Evolutionary conservation across 2,113 vertebrate genomes (phyloP), one percentile per base, ranked within the genome.

Genomic region (Brachypodius melanocephalos): DNA sequence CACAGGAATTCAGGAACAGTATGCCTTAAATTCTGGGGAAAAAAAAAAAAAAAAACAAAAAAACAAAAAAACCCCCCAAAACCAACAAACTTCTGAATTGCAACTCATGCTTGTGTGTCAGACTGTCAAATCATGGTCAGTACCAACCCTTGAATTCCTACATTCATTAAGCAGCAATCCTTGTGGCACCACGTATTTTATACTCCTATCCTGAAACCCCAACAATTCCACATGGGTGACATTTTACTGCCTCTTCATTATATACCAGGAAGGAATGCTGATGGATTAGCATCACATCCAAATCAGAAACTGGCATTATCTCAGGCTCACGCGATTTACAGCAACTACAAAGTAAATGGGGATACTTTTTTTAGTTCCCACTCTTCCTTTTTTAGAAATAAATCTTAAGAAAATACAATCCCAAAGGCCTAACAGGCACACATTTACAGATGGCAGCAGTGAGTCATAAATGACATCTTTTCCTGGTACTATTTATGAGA

Each of bases 391-490:
- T 81, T 88, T 43, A 63, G 88, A 87, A 89, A 91, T 82, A 94
- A 92, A 94, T 92, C 63, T 78, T 31, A 71, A 71, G 24, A 61
- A 89, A 84, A 90, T 34, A 85, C 72, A 91, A 69, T 74, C 74
- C 45, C 48, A 75, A 84, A 89, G 86, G 36, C 80, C 68, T 85
- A 94, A 88, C 72, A 84, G 54, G 45, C 82, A 86, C 52, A 84
- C 55, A 81, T 85, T 89, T 93, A 90, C 85, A 93, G 91, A 92
- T 90, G 85, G 83, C 75, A 87, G 46, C 74, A 92, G 83, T 14
- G 85, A 94, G 88, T 95, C 92, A 88, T 93, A 86, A 91, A 91
- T 65, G 68, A 79, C 52, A 85, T 89, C 57, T 95, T 92, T 85
- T 66, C 65, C 31, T 72, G 62, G 49, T 92, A 78, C 90, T 95